These are phyloP conservation scores for Trichoplax adhaerens DNA, from an alignment of 37 sponge, comb jelly and placozoan genomes.

Conservation along the genomic window DNA sequence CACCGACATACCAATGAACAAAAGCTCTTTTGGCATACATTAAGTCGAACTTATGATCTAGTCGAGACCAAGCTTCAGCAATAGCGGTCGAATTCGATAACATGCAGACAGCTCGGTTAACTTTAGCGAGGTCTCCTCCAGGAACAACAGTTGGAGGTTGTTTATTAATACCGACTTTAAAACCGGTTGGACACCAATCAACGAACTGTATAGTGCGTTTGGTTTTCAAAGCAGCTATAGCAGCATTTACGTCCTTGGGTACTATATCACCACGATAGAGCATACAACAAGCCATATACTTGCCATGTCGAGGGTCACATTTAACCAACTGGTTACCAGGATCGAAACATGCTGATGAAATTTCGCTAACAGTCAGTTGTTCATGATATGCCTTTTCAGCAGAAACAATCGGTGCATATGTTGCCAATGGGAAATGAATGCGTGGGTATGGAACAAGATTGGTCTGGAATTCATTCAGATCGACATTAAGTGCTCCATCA, in stretches of 20 bases:
- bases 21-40: constrained; percentile 18
- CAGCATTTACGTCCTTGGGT: constrained; percentile 10
- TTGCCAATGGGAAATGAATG: constrained; percentile 15
- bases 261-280: constrained; percentile 19
- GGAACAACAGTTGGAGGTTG: constrained; percentile 23
- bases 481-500: constrained; percentile 15
- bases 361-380: constrained; percentile 8
- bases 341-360: constrained; percentile 8
- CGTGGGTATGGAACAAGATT: constrained; percentile 15
- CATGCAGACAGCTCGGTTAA: constrained; percentile 24
- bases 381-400: constrained; percentile 14
- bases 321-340: constrained; percentile 22
- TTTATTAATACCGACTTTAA: constrained; percentile 19
- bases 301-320: constrained; percentile 24
- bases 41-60: constrained; percentile 20
- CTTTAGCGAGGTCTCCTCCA: constrained; percentile 21
- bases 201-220: constrained; percentile 26
- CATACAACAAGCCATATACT: constrained; percentile 26
- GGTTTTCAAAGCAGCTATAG: constrained; percentile 12
- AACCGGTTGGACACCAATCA: constrained; percentile 17
- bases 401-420: constrained; percentile 10
- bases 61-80: constrained; percentile 18
- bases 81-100: constrained; percentile 23
- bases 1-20: constrained; percentile 18
- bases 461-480: constrained; percentile 19